These are phyloP conservation scores for Henricia sp. DNA, from an alignment of 53 echinoderm and acorn worm genomes.

Conservation along the genomic window DNA sequence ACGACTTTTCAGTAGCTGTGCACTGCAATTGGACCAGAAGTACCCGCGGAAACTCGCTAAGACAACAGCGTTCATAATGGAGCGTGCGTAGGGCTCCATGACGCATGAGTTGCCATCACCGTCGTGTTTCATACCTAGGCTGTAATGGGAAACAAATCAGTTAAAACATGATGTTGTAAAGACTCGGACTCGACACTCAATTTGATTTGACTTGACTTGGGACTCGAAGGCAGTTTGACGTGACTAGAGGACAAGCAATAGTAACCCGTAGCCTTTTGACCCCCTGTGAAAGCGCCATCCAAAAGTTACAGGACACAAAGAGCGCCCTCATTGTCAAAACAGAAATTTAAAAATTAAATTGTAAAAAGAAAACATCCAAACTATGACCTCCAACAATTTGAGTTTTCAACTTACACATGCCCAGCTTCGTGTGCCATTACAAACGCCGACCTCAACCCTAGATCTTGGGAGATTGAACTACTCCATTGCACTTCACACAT, in stretches of 20 bases:
- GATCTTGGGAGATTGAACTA: constrained; percentile 86
- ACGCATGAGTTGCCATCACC: constrained; percentile 76
- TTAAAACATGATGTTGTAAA: no score
- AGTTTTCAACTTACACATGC: constrained; percentile 91
- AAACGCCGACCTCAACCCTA: constrained; percentile 83
- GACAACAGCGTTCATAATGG: constrained; percentile 92
- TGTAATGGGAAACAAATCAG: constrained; percentile 14
- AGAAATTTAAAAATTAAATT: no score
- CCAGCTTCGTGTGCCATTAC: constrained; percentile 88
- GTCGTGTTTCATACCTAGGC: constrained; percentile 95
- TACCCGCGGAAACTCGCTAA: constrained; percentile 84
- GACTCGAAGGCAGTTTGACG: no score
- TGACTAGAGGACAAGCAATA: no score
- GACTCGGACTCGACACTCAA: no score
- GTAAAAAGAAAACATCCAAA: no score
- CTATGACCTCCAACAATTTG: no score
- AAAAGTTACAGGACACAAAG: no score
- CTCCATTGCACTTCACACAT: constrained; percentile 87
- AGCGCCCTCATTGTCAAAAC: no score
- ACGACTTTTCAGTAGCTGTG: constrained; percentile 58
- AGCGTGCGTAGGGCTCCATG: constrained; percentile 67
- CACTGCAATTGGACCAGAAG: constrained; percentile 94
- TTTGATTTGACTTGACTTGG: no score
- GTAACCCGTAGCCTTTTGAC: no score
- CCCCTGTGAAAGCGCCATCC: no score